Evolutionary conservation across 2,888 invertebrate genomes (phyloP).

Genomic region (Dimorphilus gyrociliatus): DNA sequence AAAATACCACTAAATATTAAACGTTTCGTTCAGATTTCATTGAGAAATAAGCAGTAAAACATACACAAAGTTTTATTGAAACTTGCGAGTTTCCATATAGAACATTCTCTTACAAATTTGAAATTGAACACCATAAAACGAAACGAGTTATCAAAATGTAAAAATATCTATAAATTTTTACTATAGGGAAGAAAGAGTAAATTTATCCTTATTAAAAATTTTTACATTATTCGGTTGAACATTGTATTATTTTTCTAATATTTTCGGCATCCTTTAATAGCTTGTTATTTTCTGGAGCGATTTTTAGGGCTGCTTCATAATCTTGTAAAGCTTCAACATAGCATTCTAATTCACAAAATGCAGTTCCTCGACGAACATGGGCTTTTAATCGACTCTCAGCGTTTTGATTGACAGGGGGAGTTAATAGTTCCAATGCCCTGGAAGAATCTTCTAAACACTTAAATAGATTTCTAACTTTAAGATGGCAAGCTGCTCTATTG

Average conservation of each 20-base stretch:
- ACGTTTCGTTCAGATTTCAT: no score
- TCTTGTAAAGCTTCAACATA: conserved; percentile 52
- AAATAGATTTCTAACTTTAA: conserved; percentile 55
- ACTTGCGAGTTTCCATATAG: no score
- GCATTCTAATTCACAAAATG: conserved; percentile 53
- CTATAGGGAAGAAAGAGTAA: no score
- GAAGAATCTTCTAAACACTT: conserved; percentile 49
- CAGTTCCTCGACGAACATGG: conserved; percentile 56
- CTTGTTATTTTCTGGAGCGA: conserved; percentile 48
- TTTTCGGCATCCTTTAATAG: conserved; percentile 46
- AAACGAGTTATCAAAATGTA: no score
- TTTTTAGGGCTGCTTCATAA: conserved; percentile 53
- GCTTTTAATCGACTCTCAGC: conserved; percentile 53
- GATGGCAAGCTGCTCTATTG: conserved; percentile 62
- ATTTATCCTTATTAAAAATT: no score
- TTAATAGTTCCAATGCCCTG: conserved; percentile 54
- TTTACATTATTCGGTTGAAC: no score
- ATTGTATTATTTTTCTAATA: conserved; percentile 27
- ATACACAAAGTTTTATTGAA: no score
- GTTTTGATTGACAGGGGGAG: conserved; percentile 56
- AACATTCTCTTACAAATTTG: no score
- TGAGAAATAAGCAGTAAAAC: no score
- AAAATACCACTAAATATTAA: no score
- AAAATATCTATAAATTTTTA: no score
- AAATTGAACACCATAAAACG: no score